phyloP scores from a whole-genome alignment of 37 sponge, comb jelly and placozoan species.

The Chondrosia reniformis region DNA sequence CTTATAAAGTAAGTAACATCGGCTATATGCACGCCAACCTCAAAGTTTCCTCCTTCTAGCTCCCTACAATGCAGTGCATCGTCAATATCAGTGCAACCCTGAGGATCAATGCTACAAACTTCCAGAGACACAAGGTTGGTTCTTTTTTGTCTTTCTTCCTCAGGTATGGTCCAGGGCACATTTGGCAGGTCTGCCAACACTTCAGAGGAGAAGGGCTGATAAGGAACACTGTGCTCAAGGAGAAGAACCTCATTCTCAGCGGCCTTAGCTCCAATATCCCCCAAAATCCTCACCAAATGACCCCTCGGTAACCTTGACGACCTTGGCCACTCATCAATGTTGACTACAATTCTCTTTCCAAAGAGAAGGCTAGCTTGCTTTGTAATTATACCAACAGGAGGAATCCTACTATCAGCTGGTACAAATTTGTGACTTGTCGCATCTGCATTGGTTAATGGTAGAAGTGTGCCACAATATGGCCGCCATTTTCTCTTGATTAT shows the following conservation, averaged over 20 bases:
- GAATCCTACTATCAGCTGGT: constrained; percentile 84
- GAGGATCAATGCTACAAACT: constrained; percentile 97
- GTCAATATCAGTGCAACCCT: constrained; percentile 99
- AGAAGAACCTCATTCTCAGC: constrained; percentile 95
- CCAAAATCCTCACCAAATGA: constrained; percentile 84
- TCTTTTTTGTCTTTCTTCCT: constrained; percentile 61
- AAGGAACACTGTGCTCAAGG: constrained; percentile 90
- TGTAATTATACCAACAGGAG: constrained; percentile 75
- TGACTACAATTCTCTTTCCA: constrained; percentile 91
- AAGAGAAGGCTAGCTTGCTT: constrained; percentile 62
- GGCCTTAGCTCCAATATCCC: constrained; percentile 90
- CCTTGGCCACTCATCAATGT: constrained; percentile 91
- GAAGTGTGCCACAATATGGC: constrained; percentile 92
- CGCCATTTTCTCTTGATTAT: constrained; percentile 89
- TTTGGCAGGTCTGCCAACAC: constrained; percentile 83
- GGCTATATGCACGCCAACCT: constrained; percentile 98
- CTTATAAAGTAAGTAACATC: constrained; percentile 96
- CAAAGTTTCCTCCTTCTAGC: constrained; percentile 77
- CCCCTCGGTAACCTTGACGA: constrained; percentile 81
- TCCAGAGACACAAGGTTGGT: constrained; percentile 68
- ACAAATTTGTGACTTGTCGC: constrained; percentile 64
- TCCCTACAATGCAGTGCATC: constrained; percentile 91
- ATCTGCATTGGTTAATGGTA: constrained; percentile 40
- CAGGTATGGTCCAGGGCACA: constrained; percentile 86
- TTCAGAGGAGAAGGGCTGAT: constrained; percentile 82